Conservation (phyloP, 2,113 vertebrate genomes). For the Pangasianodon gigas region DNA sequence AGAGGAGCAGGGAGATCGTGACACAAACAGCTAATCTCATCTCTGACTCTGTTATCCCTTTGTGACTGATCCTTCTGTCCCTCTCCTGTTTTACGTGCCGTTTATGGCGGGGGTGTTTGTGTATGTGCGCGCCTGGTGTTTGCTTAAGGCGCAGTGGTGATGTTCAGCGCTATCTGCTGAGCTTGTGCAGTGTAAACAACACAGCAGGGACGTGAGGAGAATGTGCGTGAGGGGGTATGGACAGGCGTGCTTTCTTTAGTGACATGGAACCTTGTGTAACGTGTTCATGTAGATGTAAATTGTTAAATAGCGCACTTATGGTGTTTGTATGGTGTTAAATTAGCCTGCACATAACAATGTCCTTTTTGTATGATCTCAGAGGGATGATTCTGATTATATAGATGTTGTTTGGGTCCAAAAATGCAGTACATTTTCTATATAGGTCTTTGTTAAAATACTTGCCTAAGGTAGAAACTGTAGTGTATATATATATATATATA, state of each 20-base stretch:
- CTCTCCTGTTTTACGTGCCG: neutral
- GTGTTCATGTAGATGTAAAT: neutral
- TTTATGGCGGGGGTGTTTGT: conserved; percentile 10
- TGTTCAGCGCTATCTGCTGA: conserved; percentile 19
- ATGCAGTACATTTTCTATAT: neutral
- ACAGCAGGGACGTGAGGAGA: conserved; percentile 4
- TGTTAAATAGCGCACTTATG: neutral
- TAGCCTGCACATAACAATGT: neutral
- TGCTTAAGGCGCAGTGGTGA: conserved; percentile 15
- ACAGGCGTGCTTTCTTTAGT: neutral
- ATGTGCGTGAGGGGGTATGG: neutral
- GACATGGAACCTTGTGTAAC: neutral
- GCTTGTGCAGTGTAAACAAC: conserved; percentile 34
- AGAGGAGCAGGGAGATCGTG: neutral
- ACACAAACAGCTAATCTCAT: conserved; percentile 19
- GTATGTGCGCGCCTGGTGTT: conserved; percentile 4
- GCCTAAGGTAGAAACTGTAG: no score
- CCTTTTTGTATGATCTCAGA: neutral
- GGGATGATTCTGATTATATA: neutral
- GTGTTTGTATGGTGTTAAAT: neutral
- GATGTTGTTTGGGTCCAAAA: neutral
- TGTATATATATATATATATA: no score
- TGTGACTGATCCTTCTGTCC: conserved; percentile 14
- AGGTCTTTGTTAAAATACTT: no score
- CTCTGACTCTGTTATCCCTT: conserved; percentile 9